phyloP scores from a whole-genome alignment of 2,888 invertebrate species.

The Antitype chi region DNA sequence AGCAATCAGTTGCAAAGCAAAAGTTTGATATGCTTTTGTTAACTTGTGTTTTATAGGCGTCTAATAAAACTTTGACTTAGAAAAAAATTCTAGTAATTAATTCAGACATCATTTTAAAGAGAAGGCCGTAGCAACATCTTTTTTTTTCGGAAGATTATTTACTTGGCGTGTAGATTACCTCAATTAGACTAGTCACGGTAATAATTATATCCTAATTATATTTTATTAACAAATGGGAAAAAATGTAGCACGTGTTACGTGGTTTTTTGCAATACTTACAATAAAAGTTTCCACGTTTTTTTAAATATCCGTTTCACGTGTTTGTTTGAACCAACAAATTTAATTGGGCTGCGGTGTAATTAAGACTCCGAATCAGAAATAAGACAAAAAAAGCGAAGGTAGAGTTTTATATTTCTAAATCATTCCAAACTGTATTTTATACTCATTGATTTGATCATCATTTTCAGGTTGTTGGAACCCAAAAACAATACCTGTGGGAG shows the following conservation, averaged over 20 bases:
- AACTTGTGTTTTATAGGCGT: neutral
- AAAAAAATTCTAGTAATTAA: neutral
- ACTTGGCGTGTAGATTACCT: neutral
- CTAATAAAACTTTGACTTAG: neutral
- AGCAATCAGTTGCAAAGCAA: conserved; percentile 13
- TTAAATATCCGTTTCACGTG: neutral
- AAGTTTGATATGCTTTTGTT: no score
- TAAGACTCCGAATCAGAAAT: neutral
- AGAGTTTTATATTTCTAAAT: neutral
- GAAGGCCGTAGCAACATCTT: neutral
- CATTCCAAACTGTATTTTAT: neutral
- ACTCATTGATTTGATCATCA: neutral
- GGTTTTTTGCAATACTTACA: neutral
- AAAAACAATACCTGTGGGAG: conserved; percentile 91
- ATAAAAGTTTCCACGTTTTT: neutral
- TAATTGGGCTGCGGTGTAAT: neutral
- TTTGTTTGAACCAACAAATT: neutral
- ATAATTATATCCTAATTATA: neutral
- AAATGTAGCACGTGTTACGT: neutral
- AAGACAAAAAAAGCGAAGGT: neutral
- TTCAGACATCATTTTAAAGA: neutral
- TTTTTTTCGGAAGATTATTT: neutral
- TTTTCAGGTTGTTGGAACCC: conserved; percentile 94
- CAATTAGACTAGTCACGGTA: neutral
- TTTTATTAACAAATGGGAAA: neutral